Percentiles rank a stretch among this genome's conserved stretches.
These are phyloP conservation scores for Acrocera orbiculus DNA, from an alignment of 2,888 invertebrate species.

Conservation along the genomic window DNA sequence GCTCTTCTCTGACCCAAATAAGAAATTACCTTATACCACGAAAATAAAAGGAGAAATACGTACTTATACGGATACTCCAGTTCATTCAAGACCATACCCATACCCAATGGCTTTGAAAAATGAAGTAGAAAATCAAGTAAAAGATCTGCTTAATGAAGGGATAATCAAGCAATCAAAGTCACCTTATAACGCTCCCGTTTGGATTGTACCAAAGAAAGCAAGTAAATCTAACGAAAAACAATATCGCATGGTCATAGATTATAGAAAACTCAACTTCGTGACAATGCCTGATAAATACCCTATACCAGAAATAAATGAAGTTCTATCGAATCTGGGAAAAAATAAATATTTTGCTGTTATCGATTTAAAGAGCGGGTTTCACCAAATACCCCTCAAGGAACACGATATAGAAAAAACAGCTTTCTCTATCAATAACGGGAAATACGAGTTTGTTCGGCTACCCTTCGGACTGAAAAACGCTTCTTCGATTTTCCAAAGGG, in stretches of 20 bases:
- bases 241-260: constrained; percentile 7
- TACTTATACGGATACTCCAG: background rate
- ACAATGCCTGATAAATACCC: constrained; percentile 4
- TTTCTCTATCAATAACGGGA: no score
- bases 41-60: constrained; percentile 1
- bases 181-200: constrained; percentile 11
- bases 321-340: constrained; percentile 5
- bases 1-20: background rate
- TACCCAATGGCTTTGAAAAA: background rate
- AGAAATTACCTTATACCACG: background rate
- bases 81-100: background rate
- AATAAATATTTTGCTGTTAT: constrained; percentile 6
- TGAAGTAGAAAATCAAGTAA: background rate
- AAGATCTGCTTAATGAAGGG: constrained; percentile 1
- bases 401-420: no score
- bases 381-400: no score
- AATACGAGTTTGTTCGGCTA: no score
- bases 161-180: constrained; percentile 10
- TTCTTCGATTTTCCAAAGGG: no score
- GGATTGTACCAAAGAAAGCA: constrained; percentile 6
- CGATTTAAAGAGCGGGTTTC: constrained; percentile 9
- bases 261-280: constrained; percentile 3
- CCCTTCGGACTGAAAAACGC: no score
- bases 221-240: constrained; percentile 7
- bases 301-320: constrained; percentile 7